Percentiles rank a stretch among this genome's conserved stretches.
Evolutionary conservation across 2,113 vertebrate species (phyloP).

Genomic region (Odocoileus virginianus): DNA sequence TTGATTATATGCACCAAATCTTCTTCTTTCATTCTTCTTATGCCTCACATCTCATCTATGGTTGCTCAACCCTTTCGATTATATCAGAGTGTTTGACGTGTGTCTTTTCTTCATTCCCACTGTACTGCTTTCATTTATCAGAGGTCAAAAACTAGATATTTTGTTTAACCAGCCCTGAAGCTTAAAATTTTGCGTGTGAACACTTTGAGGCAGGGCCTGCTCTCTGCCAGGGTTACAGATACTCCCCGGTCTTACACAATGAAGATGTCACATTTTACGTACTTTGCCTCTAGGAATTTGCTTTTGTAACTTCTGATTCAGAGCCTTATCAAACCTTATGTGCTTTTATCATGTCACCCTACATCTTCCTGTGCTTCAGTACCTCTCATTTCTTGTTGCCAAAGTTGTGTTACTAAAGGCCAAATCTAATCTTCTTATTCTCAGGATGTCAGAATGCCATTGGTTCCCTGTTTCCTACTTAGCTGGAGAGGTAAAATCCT

Average conservation of each 20-base stretch:
- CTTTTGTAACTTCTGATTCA: not conserved
- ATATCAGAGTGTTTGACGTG: not conserved
- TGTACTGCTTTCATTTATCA: not conserved
- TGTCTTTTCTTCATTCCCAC: conserved; percentile 5
- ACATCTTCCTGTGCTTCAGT: not conserved
- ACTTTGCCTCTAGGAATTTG: not conserved
- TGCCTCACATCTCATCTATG: not conserved
- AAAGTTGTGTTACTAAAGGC: conserved; percentile 8
- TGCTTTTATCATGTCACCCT: not conserved
- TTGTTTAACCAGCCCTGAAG: not conserved
- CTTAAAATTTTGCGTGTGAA: conserved; percentile 6
- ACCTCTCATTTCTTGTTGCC: not conserved
- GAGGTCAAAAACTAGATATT: not conserved
- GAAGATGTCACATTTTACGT: not conserved
- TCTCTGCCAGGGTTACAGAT: not conserved
- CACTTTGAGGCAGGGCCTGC: not conserved
- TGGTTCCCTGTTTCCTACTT: not conserved
- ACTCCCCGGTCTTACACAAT: not conserved
- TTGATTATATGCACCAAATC: not conserved
- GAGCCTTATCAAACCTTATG: not conserved
- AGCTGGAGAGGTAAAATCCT: not conserved
- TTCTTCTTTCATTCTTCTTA: conserved; percentile 24
- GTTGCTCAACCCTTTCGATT: not conserved
- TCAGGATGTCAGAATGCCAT: not conserved
- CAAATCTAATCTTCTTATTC: not conserved